These are phyloP conservation scores for Ramphastos sulfuratus DNA, from an alignment of 2,113 vertebrate species.

Conservation along the genomic window DNA sequence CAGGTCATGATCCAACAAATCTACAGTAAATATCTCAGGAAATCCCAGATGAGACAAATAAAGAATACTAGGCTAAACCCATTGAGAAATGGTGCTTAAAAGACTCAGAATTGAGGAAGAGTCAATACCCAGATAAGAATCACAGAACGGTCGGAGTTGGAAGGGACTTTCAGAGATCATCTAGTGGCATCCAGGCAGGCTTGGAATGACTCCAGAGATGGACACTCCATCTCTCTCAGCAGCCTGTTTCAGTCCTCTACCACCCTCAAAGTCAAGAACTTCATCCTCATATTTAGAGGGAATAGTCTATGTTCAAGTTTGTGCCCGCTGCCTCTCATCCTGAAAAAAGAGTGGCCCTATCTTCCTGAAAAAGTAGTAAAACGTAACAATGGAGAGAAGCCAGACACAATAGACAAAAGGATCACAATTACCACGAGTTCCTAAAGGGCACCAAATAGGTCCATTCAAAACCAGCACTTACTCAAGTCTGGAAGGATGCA, in stretches of 20 bases:
- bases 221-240: no score
- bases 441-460: background rate
- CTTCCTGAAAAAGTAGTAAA: background rate
- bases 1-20: background rate
- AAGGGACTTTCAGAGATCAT: no score
- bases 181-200: no score
- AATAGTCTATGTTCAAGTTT: no score
- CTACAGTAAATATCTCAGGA: background rate
- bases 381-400: background rate
- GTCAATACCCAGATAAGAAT: background rate
- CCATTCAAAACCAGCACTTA: background rate
- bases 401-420: background rate
- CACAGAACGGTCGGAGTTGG: no score
- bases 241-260: no score
- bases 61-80: background rate
- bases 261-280: no score
- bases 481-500: background rate
- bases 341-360: no score
- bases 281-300: no score
- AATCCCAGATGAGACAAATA: background rate
- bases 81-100: background rate
- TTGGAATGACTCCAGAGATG: no score
- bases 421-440: background rate
- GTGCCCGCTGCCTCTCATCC: no score
- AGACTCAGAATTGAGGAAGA: background rate